These are phyloP conservation scores for Tribolium castaneum DNA, from an alignment of 1,140 invertebrate genomes.

Conservation along the genomic window DNA sequence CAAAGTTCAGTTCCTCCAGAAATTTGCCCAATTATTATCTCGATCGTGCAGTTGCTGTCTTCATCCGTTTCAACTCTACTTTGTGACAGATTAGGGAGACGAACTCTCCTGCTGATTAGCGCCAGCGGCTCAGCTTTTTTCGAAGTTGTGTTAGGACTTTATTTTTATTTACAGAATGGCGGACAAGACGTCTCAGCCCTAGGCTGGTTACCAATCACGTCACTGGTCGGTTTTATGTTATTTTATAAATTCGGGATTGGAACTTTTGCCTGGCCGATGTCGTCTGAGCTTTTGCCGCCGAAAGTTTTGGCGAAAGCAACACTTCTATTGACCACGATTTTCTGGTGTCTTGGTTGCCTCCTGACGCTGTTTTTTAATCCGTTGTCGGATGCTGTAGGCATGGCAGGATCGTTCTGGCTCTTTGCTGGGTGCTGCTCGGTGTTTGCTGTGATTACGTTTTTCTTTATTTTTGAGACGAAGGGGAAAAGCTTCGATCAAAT, in stretches of 20 bases:
- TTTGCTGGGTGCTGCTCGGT: constrained; percentile 10
- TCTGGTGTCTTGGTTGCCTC: constrained; percentile 82
- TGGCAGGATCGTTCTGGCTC: constrained; percentile 67
- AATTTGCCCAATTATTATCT: constrained; percentile 7
- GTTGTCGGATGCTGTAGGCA: constrained; percentile 70
- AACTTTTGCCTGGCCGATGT: constrained; percentile 72
- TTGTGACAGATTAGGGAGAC: neutral
- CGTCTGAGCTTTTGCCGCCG: constrained; percentile 82
- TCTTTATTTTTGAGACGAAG: constrained; percentile 41
- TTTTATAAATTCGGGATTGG: constrained; percentile 33
- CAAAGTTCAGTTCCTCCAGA: neutral
- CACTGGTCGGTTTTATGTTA: constrained; percentile 10
- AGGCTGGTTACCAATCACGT: constrained; percentile 15
- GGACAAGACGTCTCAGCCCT: neutral
- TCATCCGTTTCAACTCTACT: neutral
- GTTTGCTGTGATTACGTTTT: constrained; percentile 22
- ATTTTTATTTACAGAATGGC: constrained; percentile 26
- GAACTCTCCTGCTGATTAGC: neutral
- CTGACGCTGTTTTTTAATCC: constrained; percentile 78
- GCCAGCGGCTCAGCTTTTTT: neutral
- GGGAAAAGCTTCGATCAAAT: constrained; percentile 43
- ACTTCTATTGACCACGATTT: constrained; percentile 76
- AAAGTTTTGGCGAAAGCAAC: constrained; percentile 79
- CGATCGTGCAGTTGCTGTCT: neutral
- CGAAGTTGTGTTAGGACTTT: neutral